Evolutionary conservation across 1,140 invertebrate species (phyloP), one percentile per base, ranked within the genome.

Genomic region (Euwallacea similis): DNA sequence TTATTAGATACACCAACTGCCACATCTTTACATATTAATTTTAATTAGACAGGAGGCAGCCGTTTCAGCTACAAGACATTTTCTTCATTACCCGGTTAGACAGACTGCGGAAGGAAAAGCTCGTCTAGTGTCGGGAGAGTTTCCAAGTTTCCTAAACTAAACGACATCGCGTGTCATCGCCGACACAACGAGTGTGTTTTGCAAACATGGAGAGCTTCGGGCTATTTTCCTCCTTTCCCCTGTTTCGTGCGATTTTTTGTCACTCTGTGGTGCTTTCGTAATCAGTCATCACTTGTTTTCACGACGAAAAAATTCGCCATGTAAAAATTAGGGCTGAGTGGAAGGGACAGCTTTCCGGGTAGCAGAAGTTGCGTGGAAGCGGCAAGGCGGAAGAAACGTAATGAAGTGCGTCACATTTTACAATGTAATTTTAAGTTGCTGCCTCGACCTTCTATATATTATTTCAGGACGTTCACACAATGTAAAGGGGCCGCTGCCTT

Each of bases 181-280:
- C 67, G 67, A 59, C 67, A 56, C 67, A 54, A 69, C 54, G 44
- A 69, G 67, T 69, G 67, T 69, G 67, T 69, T 69, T 69, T 69
- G 61, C 67, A 69, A 74, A 74, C 59, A 74, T 72, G 47, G 54
- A 44, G 42, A 53, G 58, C 64, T 59, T 42, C 58, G 42, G 61
- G 63, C 64, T 66, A 71, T 71, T 72, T 73, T 63, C 66, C 42
- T 60, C 56, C 21, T 21, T 59, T 69, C 56, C n/a, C 55, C 33
- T 63, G 67, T 69, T 54, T 43, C 11, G 67, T 55, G 47, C n/a
- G 21, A 13, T 7, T 68, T 68, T 68, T 69, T 62, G 21, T 15
- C 6, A 42, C 15, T 47, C 61, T 13, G 43, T 42, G 11, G 46
- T 13, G 9, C 9, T 13, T 13, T 50, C 46, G n/a, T 47, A 9